phyloP scores from a whole-genome alignment of 2,888 invertebrate genomes.

The Coelogynopora nodosa region DNA sequence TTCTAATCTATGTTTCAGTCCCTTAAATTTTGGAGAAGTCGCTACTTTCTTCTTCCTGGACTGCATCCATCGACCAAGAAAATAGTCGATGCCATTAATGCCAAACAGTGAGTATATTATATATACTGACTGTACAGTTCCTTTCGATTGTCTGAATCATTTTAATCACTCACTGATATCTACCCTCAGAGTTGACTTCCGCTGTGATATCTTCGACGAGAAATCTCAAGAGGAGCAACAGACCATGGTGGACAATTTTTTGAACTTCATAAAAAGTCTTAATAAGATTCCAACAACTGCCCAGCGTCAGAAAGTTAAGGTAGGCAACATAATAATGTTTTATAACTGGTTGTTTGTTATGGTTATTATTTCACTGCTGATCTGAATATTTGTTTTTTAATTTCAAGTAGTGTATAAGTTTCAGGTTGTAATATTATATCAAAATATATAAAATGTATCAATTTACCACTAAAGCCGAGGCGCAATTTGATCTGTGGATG shows the following conservation, averaged over 20 bases:
- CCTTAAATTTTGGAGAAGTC: constrained; percentile 83
- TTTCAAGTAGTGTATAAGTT: too few relatives aligned
- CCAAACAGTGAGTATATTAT: neutral
- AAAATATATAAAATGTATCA: too few relatives aligned
- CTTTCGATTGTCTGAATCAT: too few relatives aligned
- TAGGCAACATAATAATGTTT: neutral
- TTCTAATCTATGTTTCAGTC: constrained; percentile 65
- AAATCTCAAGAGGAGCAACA: constrained; percentile 64
- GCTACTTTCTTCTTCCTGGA: constrained; percentile 79
- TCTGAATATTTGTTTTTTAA: too few relatives aligned
- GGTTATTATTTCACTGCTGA: too few relatives aligned
- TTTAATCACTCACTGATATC: neutral
- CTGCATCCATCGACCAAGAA: constrained; percentile 71
- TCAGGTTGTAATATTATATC: too few relatives aligned
- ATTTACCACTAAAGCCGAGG: too few relatives aligned
- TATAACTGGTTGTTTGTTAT: too few relatives aligned
- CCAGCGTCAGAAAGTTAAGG: neutral
- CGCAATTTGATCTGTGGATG: too few relatives aligned
- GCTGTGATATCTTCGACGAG: constrained; percentile 78
- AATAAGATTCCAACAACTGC: constrained; percentile 79
- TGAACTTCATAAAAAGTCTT: constrained; percentile 73
- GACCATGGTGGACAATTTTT: constrained; percentile 58
- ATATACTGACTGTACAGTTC: too few relatives aligned
- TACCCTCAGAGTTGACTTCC: constrained; percentile 37
- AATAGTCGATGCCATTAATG: constrained; percentile 60